Evolutionary conservation across 2,888 invertebrate genomes (phyloP).

Genomic region (Drosophila pegasa): DNA sequence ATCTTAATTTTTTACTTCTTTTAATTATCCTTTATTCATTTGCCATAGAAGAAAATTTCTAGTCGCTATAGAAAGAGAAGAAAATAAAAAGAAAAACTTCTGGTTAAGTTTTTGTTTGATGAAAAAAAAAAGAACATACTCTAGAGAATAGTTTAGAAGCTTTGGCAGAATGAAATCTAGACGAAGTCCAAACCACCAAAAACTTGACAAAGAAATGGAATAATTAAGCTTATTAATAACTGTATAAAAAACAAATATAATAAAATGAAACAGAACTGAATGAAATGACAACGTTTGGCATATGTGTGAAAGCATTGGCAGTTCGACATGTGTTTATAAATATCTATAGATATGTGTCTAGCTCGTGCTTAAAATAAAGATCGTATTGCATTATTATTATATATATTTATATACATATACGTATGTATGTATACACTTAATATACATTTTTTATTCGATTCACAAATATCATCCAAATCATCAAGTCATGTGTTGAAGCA

Average conservation of each 20-base stretch:
- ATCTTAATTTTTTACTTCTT: neutral
- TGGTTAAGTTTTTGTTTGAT: slow-evolving; percentile 65
- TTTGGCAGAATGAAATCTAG: slow-evolving; percentile 33
- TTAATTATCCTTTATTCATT: slow-evolving; percentile 18
- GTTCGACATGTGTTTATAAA: slow-evolving; percentile 53
- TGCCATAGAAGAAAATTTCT: slow-evolving; percentile 37
- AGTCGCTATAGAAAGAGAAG: slow-evolving; percentile 45
- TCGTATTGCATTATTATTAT: slow-evolving; percentile 50
- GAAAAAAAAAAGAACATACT: slow-evolving; percentile 31
- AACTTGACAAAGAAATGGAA: slow-evolving; percentile 33
- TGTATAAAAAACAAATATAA: slow-evolving; percentile 46
- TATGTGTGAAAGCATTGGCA: slow-evolving; percentile 24
- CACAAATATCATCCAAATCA: slow-evolving; percentile 20
- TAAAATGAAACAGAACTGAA: slow-evolving; percentile 60
- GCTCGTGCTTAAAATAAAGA: slow-evolving; percentile 65
- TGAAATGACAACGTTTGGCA: slow-evolving; percentile 45
- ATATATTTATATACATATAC: neutral
- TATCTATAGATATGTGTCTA: slow-evolving; percentile 53
- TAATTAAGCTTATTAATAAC: slow-evolving; percentile 57
- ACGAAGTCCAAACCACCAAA: slow-evolving; percentile 44
- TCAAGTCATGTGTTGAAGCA: slow-evolving; percentile 25
- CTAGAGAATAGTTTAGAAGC: slow-evolving; percentile 53
- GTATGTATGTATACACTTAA: slow-evolving; percentile 18
- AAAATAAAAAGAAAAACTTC: slow-evolving; percentile 23
- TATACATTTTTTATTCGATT: slow-evolving; percentile 30